These are phyloP conservation scores for Tamandua tetradactyla DNA, from an alignment of 2,797 vertebrate species.

Conservation along the genomic window DNA sequence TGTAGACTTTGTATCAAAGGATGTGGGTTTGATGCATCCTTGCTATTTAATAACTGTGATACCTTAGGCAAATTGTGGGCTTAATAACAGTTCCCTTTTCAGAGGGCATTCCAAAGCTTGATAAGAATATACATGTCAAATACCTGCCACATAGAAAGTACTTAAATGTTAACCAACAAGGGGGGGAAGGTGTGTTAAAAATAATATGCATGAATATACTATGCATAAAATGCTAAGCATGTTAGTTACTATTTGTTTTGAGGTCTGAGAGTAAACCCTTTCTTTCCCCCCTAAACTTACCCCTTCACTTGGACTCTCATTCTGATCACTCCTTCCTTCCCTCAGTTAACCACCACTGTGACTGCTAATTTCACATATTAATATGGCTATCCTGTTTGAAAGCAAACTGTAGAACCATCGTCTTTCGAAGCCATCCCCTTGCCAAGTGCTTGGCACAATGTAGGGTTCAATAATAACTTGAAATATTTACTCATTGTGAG, in stretches of 20 bases:
- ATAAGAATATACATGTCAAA: not conserved
- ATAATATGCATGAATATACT: not conserved
- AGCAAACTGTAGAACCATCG: not conserved
- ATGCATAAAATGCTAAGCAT: not conserved
- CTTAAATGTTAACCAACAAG: not conserved
- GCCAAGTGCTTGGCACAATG: not conserved
- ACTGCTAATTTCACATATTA: not conserved
- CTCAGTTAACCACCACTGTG: not conserved
- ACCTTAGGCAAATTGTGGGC: not conserved
- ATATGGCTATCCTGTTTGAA: not conserved
- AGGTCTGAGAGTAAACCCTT: not conserved
- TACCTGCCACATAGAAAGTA: not conserved
- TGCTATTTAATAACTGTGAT: slow-evolving; percentile 1
- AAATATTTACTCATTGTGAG: not conserved
- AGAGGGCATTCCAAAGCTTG: not conserved
- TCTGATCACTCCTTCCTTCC: not conserved
- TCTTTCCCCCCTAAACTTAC: not conserved
- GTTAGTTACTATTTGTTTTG: not conserved
- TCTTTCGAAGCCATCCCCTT: not conserved
- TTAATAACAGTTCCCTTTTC: not conserved
- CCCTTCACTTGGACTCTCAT: not conserved
- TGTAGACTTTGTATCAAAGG: slow-evolving; percentile 51
- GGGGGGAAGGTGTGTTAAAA: not conserved
- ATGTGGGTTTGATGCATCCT: not conserved
- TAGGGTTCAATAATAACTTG: not conserved